A percentile compares a stretch with the other conserved stretches of the same genome.
Conservation (phyloP, 1,140 invertebrate genomes). For the Solenopsis fugax region DNA sequence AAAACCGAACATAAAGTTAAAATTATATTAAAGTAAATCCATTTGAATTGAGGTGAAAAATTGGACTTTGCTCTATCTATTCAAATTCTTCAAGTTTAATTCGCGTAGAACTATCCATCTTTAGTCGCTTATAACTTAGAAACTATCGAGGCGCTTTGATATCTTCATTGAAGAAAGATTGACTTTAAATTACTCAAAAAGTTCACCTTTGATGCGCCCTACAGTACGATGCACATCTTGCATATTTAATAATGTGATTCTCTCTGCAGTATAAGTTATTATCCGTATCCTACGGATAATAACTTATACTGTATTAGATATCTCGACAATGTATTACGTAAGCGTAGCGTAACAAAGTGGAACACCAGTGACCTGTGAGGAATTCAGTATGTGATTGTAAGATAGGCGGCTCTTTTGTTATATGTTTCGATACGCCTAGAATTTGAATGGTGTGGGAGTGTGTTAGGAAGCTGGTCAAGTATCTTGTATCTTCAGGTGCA, state of each 20-base stretch:
- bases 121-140: constrained; percentile 1
- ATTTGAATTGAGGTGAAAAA: constrained; percentile 16
- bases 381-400: neutral
- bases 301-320: no score
- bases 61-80: neutral
- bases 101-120: neutral
- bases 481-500: constrained; percentile 77
- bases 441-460: constrained; percentile 4
- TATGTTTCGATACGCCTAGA: constrained; percentile 6
- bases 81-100: constrained; percentile 27
- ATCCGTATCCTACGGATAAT: neutral
- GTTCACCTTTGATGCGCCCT: neutral
- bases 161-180: constrained; percentile 3
- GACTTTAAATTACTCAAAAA: constrained; percentile 28
- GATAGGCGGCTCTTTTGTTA: constrained; percentile 19
- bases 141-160: neutral
- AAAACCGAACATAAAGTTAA: neutral
- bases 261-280: neutral
- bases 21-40: neutral
- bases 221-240: neutral
- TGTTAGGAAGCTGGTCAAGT: constrained; percentile 41
- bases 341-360: neutral
- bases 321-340: neutral
- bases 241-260: neutral
- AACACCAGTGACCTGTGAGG: neutral